Conservation (phyloP, 2,113 vertebrate genomes). For the Chloropsis hardwickii region DNA sequence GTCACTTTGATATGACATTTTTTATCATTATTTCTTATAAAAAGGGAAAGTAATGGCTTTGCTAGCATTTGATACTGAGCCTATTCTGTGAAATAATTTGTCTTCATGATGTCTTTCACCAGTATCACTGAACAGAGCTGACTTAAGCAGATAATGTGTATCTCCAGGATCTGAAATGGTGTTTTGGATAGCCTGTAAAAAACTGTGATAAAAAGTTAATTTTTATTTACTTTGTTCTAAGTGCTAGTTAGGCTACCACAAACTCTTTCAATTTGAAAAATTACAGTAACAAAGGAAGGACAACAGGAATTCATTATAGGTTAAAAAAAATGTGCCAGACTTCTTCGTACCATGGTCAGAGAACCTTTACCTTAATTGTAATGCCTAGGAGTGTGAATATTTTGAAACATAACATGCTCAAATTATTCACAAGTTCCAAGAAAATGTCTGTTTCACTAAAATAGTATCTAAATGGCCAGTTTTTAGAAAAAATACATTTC, state of each 20-base stretch:
- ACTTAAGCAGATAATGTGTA: neutral
- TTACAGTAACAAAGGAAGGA: neutral
- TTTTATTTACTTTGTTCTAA: neutral
- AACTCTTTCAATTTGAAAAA: neutral
- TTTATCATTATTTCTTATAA: neutral
- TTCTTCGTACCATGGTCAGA: neutral
- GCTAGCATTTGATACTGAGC: neutral
- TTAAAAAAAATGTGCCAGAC: neutral
- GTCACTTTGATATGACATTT: neutral
- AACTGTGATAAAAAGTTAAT: neutral
- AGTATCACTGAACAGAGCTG: neutral
- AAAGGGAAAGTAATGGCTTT: neutral
- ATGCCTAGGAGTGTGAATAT: neutral
- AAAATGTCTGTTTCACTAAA: neutral
- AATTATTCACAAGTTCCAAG: neutral
- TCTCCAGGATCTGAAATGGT: neutral
- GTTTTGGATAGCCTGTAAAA: neutral
- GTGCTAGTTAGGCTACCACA: neutral
- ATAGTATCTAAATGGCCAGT: neutral
- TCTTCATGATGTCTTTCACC: neutral
- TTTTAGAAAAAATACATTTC: neutral
- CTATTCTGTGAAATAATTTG: neutral
- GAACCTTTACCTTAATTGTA: neutral
- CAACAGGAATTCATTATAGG: neutral
- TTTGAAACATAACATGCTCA: neutral